Percentiles rank a stretch among this genome's conserved stretches.
phyloP scores from a whole-genome alignment of 1,140 invertebrate genomes.

The Ridgeia piscesae region DNA sequence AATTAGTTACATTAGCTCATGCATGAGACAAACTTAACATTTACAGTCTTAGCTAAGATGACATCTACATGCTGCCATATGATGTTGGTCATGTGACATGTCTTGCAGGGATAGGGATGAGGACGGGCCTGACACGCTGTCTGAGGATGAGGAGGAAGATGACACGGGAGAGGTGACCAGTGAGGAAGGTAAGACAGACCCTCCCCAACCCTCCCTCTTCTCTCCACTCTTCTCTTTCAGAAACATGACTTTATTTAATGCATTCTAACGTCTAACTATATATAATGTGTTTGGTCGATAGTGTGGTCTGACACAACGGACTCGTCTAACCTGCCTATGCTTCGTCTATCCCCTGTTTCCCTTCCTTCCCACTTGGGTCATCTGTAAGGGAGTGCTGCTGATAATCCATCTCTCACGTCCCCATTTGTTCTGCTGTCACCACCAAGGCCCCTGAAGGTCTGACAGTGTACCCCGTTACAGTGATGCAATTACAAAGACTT shows the following conservation, averaged over 20 bases:
- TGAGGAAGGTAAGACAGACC: conserved; percentile 65
- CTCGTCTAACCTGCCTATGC: not conserved
- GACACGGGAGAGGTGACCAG: conserved; percentile 58
- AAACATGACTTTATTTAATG: conserved; percentile 12
- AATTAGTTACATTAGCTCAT: no score
- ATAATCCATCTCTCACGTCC: not conserved
- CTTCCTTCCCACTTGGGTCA: not conserved
- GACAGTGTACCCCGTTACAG: not conserved
- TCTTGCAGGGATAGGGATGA: conserved; percentile 26
- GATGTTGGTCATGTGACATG: not conserved
- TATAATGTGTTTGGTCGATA: not conserved
- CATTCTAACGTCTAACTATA: no score
- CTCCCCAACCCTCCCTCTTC: conserved; percentile 19
- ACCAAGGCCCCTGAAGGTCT: not conserved
- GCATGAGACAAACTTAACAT: no score
- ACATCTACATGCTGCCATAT: not conserved
- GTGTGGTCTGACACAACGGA: not conserved
- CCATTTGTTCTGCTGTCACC: not conserved
- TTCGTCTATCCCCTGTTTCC: not conserved
- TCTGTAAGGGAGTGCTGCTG: not conserved
- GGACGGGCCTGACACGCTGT: conserved; percentile 42
- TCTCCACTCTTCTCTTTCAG: no score
- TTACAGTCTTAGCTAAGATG: no score
- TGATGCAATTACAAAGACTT: not conserved
- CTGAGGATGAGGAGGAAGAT: conserved; percentile 48